Percentiles rank a stretch among this genome's conserved stretches.
These are phyloP conservation scores for Bubo blakistoni DNA, from an alignment of 2,113 vertebrate genomes.

Conservation along the genomic window DNA sequence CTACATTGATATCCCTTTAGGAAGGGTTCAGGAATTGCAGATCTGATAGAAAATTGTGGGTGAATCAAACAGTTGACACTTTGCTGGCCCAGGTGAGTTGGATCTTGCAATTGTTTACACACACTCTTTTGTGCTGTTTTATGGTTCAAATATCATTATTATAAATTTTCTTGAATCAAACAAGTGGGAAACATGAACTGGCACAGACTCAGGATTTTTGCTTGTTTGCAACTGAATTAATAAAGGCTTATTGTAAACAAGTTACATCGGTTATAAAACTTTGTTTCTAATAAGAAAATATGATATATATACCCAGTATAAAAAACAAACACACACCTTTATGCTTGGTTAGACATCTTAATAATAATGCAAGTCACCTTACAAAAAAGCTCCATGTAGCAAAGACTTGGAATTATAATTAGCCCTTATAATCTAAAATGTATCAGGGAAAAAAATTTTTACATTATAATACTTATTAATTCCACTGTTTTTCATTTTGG, in stretches of 20 bases:
- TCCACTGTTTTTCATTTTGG: not conserved
- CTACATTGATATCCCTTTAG: not conserved
- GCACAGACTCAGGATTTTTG: not conserved
- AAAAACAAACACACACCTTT: not conserved
- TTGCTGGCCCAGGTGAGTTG: not conserved
- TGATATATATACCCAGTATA: not conserved
- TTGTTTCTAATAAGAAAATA: not conserved
- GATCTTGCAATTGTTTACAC: not conserved
- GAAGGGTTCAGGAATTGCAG: not conserved
- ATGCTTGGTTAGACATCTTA: not conserved
- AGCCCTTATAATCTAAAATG: not conserved
- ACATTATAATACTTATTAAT: not conserved
- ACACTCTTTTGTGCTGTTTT: not conserved
- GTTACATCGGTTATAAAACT: not conserved
- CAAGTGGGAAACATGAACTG: not conserved
- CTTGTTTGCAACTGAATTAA: not conserved
- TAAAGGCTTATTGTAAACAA: not conserved
- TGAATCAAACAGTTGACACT: not conserved
- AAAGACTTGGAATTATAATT: slow-evolving; percentile 13
- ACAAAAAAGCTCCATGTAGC: not conserved
- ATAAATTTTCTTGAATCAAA: not conserved
- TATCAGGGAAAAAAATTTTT: not conserved
- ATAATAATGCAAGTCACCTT: not conserved
- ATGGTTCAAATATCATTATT: not conserved
- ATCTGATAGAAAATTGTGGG: not conserved